Percentiles rank a stretch among this genome's conserved stretches.
These are phyloP conservation scores for Chromobotia macracanthus DNA, from an alignment of 2,797 vertebrate genomes.

Conservation along the genomic window DNA sequence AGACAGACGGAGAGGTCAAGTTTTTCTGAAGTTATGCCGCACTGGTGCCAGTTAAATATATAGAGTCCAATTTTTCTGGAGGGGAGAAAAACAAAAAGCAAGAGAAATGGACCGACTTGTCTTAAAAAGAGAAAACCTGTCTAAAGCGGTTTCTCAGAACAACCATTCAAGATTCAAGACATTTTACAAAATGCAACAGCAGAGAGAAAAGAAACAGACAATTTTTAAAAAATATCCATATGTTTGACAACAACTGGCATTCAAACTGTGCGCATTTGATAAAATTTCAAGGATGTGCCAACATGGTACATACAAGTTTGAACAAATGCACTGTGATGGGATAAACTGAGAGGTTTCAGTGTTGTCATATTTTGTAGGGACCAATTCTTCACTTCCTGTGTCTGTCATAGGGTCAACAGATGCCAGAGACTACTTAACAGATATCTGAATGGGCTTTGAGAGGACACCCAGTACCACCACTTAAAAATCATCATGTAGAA, in stretches of 20 bases:
- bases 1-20: slow-evolving; percentile 48
- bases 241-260: background rate
- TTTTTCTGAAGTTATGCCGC: slow-evolving; percentile 44
- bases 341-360: background rate
- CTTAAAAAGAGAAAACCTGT: slow-evolving; percentile 17
- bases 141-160: background rate
- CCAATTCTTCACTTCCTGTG: background rate
- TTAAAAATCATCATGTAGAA: slow-evolving; percentile 15
- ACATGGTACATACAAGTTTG: background rate
- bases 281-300: background rate
- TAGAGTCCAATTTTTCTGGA: slow-evolving; percentile 48
- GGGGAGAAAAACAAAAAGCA: slow-evolving; percentile 39
- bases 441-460: background rate
- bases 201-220: background rate
- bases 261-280: background rate
- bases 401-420: background rate
- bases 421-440: background rate
- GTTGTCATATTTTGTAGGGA: background rate
- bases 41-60: slow-evolving; percentile 39
- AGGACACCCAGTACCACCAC: slow-evolving; percentile 4
- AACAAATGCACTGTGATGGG: background rate
- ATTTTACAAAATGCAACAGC: slow-evolving; percentile 6
- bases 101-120: slow-evolving; percentile 12
- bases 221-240: background rate
- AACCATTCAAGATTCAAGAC: background rate